These are phyloP conservation scores for Acipenser ruthenus DNA, from an alignment of 2,797 vertebrate genomes.

Conservation along the genomic window DNA sequence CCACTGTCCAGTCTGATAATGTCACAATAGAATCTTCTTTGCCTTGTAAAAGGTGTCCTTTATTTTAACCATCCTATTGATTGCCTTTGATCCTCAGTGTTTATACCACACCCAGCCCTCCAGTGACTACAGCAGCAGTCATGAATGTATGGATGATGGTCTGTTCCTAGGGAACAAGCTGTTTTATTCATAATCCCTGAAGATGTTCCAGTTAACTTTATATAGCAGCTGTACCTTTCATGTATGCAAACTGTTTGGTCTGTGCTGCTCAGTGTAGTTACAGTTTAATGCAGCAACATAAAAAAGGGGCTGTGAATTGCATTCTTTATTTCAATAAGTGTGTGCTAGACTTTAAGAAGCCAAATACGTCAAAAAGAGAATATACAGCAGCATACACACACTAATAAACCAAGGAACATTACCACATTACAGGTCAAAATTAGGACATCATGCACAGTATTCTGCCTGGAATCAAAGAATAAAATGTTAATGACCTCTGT, in stretches of 20 bases:
- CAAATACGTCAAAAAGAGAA: too few species aligned
- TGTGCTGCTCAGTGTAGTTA: constrained; percentile 19
- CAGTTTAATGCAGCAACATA: constrained; percentile 19
- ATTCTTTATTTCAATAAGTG: too few species aligned
- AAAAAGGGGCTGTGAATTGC: neutral
- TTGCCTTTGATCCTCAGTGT: constrained; percentile 39
- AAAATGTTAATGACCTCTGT: too few species aligned
- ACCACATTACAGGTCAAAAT: too few species aligned
- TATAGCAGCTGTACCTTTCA: too few species aligned
- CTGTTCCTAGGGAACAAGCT: constrained; percentile 15
- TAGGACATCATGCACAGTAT: too few species aligned
- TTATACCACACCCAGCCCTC: constrained; percentile 29
- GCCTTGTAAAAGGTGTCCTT: constrained; percentile 40
- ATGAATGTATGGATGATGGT: constrained; percentile 8
- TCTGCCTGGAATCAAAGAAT: too few species aligned
- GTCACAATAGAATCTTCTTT: too few species aligned
- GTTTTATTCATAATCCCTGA: neutral
- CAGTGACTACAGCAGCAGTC: constrained; percentile 26
- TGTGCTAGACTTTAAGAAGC: too few species aligned
- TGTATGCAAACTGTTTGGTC: constrained; percentile 16
- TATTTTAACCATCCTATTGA: constrained; percentile 42
- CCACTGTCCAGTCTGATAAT: too few species aligned
- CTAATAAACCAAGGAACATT: too few species aligned
- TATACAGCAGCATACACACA: too few species aligned
- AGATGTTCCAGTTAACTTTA: neutral